phyloP scores from a whole-genome alignment of 2,113 vertebrate genomes.

The Perca schrenkii region DNA sequence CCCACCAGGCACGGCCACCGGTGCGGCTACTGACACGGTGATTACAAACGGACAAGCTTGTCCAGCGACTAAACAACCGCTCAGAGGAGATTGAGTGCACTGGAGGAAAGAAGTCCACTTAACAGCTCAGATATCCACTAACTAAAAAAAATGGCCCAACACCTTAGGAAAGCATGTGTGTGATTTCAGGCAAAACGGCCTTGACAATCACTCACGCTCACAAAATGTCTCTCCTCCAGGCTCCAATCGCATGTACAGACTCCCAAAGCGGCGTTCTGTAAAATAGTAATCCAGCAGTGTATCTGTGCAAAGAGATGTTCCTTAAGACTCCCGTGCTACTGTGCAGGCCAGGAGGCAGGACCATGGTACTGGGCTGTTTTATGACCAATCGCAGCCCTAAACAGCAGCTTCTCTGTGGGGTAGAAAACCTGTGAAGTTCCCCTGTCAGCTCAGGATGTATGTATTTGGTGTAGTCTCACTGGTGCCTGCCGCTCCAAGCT shows the following conservation, averaged over 20 bases:
- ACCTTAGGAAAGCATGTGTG: slow-evolving; percentile 61
- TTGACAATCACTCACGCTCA: slow-evolving; percentile 17
- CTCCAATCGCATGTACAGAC: slow-evolving; percentile 14
- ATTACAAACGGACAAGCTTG: slow-evolving; percentile 14
- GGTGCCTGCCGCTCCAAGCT: slow-evolving; percentile 84
- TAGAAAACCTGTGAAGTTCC: slow-evolving; percentile 70
- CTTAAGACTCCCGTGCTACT: slow-evolving; percentile 65
- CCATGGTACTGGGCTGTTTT: slow-evolving; percentile 79
- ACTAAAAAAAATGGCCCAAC: slow-evolving; percentile 24
- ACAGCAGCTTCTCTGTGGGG: slow-evolving; percentile 64
- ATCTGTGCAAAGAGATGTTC: slow-evolving; percentile 49
- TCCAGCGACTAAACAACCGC: neutral
- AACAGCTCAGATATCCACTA: slow-evolving; percentile 34
- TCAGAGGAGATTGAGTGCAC: neutral
- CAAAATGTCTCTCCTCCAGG: slow-evolving; percentile 26
- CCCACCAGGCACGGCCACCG: slow-evolving; percentile 58
- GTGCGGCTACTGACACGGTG: slow-evolving; percentile 43
- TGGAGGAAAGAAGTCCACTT: slow-evolving; percentile 9
- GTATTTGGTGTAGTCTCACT: slow-evolving; percentile 64
- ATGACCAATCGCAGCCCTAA: slow-evolving; percentile 44
- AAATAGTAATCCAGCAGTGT: slow-evolving; percentile 60
- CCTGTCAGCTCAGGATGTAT: slow-evolving; percentile 61
- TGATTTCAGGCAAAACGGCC: slow-evolving; percentile 32
- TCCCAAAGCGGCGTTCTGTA: slow-evolving; percentile 4
- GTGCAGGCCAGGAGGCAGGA: slow-evolving; percentile 74